phyloP scores from a whole-genome alignment of 2,797 vertebrate genomes.

The Amazona finschi region DNA sequence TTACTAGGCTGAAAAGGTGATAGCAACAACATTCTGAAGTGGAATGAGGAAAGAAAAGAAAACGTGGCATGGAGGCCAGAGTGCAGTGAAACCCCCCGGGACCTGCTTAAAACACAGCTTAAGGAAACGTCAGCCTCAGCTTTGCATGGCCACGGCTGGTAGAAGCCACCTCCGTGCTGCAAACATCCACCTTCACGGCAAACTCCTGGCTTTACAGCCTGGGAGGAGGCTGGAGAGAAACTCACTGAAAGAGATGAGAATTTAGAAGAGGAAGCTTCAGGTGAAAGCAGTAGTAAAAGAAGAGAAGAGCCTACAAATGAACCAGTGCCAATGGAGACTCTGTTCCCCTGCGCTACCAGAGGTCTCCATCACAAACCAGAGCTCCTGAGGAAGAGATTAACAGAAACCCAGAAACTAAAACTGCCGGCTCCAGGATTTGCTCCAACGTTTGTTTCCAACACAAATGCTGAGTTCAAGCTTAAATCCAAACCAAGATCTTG shows the following conservation, averaged over 20 bases:
- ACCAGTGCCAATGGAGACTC: fast-evolving
- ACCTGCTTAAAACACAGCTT: background rate
- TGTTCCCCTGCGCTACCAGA: background rate
- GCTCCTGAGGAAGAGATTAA: background rate
- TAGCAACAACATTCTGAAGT: slow-evolving; percentile 57
- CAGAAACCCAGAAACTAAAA: background rate
- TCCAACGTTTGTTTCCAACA: background rate
- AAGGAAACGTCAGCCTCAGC: background rate
- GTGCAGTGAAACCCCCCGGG: background rate
- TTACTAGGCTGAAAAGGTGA: slow-evolving; percentile 55
- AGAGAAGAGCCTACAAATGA: background rate
- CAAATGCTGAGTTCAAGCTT: background rate
- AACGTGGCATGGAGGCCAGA: background rate
- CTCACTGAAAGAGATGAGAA: background rate
- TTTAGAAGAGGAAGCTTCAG: background rate
- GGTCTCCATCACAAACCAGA: background rate
- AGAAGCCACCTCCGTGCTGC: background rate
- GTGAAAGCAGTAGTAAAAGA: background rate
- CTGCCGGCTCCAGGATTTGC: background rate
- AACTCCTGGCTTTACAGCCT: background rate
- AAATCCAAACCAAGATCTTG: background rate
- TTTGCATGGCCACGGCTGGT: background rate
- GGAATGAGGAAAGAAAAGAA: slow-evolving; percentile 20
- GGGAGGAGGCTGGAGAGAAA: background rate
- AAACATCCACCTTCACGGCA: background rate